Evolutionary conservation across 2,797 vertebrate genomes (phyloP), one percentile per base, ranked within the genome.

Genomic region (Triplophysa bombifrons): DNA sequence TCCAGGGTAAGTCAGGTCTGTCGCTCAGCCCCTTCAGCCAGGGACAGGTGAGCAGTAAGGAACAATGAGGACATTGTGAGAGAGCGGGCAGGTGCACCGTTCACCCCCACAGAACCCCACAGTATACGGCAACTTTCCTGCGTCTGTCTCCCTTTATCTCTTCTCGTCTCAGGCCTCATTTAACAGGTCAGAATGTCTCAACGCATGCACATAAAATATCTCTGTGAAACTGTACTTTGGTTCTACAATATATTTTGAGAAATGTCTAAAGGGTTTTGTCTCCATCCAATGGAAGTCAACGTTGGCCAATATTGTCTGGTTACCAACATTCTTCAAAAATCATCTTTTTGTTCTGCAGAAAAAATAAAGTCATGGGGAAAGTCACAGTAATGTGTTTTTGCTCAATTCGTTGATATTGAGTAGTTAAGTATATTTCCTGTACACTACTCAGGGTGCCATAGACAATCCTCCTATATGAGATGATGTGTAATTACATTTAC

Each of bases 41-140:
- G 3, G 46, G 88, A 90, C 93, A 94, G 92, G 92, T 94, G 92
- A 91, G 90, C 89, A 88, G 82, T 84, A 86, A 83, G 73, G 80
- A 88, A 94, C 93, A 94, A 88, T 90, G 85, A 73, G 80, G 71
- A 84, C 86, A 84, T 93, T 94, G 92, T 94, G 76, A 71, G 14
- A 25, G 69, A 84, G 85, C 90, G 89, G 85, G 85, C 92, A 94
- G 93, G 92, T 94, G 93, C 90, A 86, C 85, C 3, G 65, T 86
- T 85, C 78, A 74, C 84, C 66, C 87, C 89, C 84, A 84, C 83
- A 74, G 81, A 44, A 80, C 65, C 75, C 80, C 48, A 70, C 16
- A 70, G 38, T 34, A 46, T 63, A 61, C 46, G 41, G 65, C 38
- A 65, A 51, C 14, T 34, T 17, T 80, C 86, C 85, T 80, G 74